Base-by-base conservation (phyloP, 1,140 invertebrate species). In the Hylyphantes graminicola region DNA sequence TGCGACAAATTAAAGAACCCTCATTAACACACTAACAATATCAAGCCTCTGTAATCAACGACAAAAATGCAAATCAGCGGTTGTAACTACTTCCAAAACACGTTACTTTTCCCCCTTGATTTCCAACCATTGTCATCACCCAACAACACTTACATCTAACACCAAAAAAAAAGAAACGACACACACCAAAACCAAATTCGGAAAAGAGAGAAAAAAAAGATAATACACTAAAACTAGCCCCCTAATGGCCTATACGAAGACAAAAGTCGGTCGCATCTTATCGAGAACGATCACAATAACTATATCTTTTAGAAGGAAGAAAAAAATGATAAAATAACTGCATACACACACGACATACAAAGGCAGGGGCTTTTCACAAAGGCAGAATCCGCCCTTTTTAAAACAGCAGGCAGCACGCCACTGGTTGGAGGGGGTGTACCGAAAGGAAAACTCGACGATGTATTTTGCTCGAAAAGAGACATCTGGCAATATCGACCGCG, bases 381-480 rank as follows among this genome's bases (percentile, higher is more conserved):
- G 35, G 48, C 35, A 17, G 51, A 59, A 51, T 15, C 68, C 51
- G 13, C 10, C 11, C 68, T 81, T 70, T 74, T 83, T 65, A 51
- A 74, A 75, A 65, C 70, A 13, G 68, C 67, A 81, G 70, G 77
- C 19, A 70, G 65, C 9, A 63, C 54, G 64, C 21, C 53, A 57
- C 74, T 55, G 21, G 57, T 64, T 48, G 55, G 61, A n/a, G n/a
- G 35, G 35, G 35, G 35, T 35, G 35, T 35, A 35, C 35, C 35
- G 35, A 35, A 35, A 35, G 35, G 35, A 35, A 35, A 35, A 35
- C 35, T 35, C 35, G 35, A 35, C 54, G 19, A 70, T 73, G 79
- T 73, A 81, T 81, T 81, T 81, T 81, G 80, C 59, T 83, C 70
- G 70, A 83, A 81, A 80, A 75, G 80, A 83, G 80, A 74, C 80